phyloP scores from a whole-genome alignment of 1,140 invertebrate genomes.

The Psilanteris sp. region DNA sequence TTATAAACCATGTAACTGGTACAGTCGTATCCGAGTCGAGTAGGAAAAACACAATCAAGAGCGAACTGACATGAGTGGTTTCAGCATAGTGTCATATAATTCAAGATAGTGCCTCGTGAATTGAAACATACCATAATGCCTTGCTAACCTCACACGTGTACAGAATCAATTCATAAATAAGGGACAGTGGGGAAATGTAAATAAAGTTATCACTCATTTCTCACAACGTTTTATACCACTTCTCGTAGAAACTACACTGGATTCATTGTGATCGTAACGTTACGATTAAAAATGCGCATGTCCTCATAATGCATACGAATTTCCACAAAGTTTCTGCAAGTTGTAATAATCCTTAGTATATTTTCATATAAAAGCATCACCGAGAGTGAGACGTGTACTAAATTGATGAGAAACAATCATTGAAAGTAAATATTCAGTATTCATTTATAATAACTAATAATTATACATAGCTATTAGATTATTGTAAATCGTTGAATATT shows the following conservation, averaged over 20 bases:
- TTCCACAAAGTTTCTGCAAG: too few species aligned
- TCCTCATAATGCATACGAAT: too few species aligned
- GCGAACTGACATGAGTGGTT: slow-evolving; percentile 61
- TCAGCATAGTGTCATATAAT: slow-evolving; percentile 51
- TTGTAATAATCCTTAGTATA: too few species aligned
- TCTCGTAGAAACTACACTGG: neutral
- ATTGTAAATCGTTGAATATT: too few species aligned
- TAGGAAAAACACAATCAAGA: slow-evolving; percentile 61
- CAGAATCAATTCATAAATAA: slow-evolving; percentile 47
- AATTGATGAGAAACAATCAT: too few species aligned
- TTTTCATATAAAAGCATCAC: too few species aligned
- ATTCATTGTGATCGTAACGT: neutral
- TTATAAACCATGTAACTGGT: slow-evolving; percentile 75
- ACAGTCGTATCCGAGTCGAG: slow-evolving; percentile 60
- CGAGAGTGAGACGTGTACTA: too few species aligned
- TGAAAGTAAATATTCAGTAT: too few species aligned
- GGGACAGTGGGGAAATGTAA: slow-evolving; percentile 55
- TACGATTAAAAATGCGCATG: slow-evolving; percentile 2
- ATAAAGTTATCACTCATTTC: slow-evolving; percentile 31
- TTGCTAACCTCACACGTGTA: slow-evolving; percentile 62
- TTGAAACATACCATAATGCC: slow-evolving; percentile 66
- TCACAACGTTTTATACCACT: slow-evolving; percentile 24
- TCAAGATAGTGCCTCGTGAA: slow-evolving; percentile 66
- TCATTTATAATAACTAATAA: too few species aligned
- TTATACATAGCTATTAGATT: too few species aligned